phyloP scores from a whole-genome alignment of 2,888 invertebrate genomes.

The Nineta flava region DNA sequence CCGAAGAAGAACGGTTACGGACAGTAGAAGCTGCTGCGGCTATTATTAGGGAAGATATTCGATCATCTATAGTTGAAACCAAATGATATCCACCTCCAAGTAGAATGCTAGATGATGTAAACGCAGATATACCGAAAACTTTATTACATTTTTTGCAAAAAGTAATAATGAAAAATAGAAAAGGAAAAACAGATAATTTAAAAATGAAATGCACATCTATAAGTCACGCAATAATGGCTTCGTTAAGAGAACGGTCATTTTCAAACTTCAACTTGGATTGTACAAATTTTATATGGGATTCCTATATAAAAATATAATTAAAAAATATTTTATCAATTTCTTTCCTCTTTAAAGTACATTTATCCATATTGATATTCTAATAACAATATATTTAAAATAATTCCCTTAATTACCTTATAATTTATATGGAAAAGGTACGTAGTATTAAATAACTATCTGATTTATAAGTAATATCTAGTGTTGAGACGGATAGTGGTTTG shows the following conservation, averaged over 20 bases:
- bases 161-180: conserved; percentile 19
- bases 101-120: conserved; percentile 17
- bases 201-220: conserved; percentile 22
- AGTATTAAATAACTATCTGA: neutral
- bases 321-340: no score
- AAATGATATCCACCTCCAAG: conserved; percentile 21
- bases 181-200: conserved; percentile 15
- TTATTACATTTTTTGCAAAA: conserved; percentile 20
- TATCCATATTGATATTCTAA: no score
- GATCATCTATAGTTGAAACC: conserved; percentile 19
- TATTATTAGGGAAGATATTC: conserved; percentile 19
- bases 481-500: neutral
- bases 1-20: conserved; percentile 8
- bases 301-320: no score
- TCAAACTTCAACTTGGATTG: no score
- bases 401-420: no score
- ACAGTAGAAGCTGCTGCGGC: conserved; percentile 12
- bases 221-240: conserved; percentile 20
- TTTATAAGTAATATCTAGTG: neutral
- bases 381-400: no score
- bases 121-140: conserved; percentile 15
- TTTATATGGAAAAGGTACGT: no score
- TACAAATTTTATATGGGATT: no score
- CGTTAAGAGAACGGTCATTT: conserved; percentile 14
- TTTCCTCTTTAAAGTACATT: no score